Base-by-base conservation (phyloP, 2,797 vertebrate genomes). In the Chelon auratus region DNA sequence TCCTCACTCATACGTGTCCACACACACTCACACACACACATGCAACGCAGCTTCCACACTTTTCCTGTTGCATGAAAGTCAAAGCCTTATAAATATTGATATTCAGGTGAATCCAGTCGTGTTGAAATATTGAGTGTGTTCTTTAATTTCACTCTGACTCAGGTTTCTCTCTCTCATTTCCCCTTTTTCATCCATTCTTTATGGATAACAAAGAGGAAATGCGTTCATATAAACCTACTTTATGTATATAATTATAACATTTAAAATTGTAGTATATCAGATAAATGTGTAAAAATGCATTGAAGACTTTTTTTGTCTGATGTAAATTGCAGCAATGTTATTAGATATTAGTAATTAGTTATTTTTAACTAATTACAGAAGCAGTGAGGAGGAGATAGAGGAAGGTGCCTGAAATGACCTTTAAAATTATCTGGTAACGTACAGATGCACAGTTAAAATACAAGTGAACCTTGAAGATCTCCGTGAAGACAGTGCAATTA, bases 51-150 rank as follows among this genome's bases (percentile, higher is more conserved):
- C 24, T 12, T 63, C 68, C 50, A 73, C 36, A 61, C 48, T 65
- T 59, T 11, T 42, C 40, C 63, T 77, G 55, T 67, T 71, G 71
- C 48, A 58, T 77, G 36, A 68, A 65, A 77, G 51, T 66, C 24
- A 55, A 73, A 83, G 87, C 52, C 81, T 62, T 68, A 75, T 77
- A 68, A 82, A 82, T 74, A 68, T 60, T 71, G 47, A 81, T 64
- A 73, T 80, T 78, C 50, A 58, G 45, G 45, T 47, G 3, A 47
- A 47, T 18, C 8, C 45, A 47, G 55, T 64, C 71, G 76, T 70
- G n/a, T 52, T 60, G 22, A 64, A 76, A 70, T 60, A 66, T 53
- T 24, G 51, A 50, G 76, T n/a, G 40, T 37, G 20, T 40, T 68
- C 15, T 79, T 82, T 78, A 15, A 40, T 79, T 68, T 56, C 9